Evolutionary conservation across 2,888 invertebrate species (phyloP).

Genomic region (Heliconius ethilla): DNA sequence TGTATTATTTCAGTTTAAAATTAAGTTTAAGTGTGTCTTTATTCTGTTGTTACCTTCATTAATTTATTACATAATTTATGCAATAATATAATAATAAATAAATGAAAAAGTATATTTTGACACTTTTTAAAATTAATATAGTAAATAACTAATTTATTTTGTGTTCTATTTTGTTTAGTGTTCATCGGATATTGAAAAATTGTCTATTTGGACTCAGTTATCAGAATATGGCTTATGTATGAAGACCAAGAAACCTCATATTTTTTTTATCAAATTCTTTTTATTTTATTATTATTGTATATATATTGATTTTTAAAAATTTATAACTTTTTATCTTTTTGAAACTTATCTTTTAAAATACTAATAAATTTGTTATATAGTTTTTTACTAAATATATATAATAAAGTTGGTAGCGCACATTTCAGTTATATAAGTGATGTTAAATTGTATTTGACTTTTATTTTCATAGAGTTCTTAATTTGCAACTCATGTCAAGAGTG

Average conservation of each 20-base stretch:
- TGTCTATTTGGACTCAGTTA: background rate
- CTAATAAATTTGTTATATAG: background rate
- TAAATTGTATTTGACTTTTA: slow-evolving; percentile 11
- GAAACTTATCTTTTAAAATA: background rate
- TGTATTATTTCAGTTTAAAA: background rate
- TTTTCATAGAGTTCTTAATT: slow-evolving; percentile 6
- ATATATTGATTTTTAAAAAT: too few species aligned
- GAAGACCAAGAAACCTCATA: background rate
- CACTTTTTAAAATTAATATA: background rate
- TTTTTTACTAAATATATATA: too few species aligned
- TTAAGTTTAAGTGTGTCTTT: background rate
- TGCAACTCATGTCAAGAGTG: background rate
- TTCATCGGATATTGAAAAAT: background rate
- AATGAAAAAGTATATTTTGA: background rate
- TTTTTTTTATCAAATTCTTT: background rate
- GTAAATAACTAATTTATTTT: background rate
- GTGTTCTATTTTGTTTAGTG: background rate
- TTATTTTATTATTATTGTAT: background rate
- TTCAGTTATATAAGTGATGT: slow-evolving; percentile 11
- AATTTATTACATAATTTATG: background rate
- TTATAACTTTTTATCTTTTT: background rate
- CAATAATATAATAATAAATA: background rate
- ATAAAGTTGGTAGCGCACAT: background rate
- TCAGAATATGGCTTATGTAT: too few species aligned
- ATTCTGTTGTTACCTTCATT: background rate